These are phyloP conservation scores for Pitta sordida DNA, from an alignment of 2,113 vertebrate species.

Conservation along the genomic window DNA sequence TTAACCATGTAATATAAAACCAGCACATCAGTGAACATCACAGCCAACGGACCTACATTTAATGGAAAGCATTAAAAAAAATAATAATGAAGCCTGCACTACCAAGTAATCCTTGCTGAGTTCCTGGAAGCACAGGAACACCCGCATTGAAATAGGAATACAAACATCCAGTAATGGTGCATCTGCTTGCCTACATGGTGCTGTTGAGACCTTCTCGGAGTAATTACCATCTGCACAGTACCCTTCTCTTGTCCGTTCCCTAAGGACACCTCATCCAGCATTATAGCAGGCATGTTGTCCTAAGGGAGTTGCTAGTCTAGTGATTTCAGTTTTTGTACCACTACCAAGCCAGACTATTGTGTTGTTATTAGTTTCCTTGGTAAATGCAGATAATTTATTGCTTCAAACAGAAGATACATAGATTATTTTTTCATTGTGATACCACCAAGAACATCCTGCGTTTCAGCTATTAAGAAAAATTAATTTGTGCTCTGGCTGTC, in stretches of 20 bases:
- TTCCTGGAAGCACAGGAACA: conserved; percentile 44
- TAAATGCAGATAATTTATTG: background rate
- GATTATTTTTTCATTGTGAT: background rate
- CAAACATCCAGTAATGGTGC: background rate
- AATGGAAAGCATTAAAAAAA: conserved; percentile 19
- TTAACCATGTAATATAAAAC: conserved; percentile 49
- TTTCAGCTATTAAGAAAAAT: background rate
- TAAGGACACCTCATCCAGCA: background rate
- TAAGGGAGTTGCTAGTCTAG: background rate
- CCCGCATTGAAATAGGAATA: background rate
- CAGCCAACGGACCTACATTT: background rate
- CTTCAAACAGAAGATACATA: background rate
- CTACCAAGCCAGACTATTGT: background rate
- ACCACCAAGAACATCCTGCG: background rate
- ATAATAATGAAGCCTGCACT: background rate
- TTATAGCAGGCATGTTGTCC: background rate
- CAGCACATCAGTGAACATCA: conserved; percentile 19
- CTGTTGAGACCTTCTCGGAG: background rate
- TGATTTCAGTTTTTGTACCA: background rate
- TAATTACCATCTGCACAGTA: background rate
- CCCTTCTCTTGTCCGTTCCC: background rate
- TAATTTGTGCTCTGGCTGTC: background rate
- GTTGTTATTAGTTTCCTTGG: background rate
- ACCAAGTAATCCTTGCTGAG: conserved; percentile 19
- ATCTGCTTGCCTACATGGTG: background rate